Base-by-base conservation (phyloP, 2,113 vertebrate species). In the Pomatorhinus ruficollis region DNA sequence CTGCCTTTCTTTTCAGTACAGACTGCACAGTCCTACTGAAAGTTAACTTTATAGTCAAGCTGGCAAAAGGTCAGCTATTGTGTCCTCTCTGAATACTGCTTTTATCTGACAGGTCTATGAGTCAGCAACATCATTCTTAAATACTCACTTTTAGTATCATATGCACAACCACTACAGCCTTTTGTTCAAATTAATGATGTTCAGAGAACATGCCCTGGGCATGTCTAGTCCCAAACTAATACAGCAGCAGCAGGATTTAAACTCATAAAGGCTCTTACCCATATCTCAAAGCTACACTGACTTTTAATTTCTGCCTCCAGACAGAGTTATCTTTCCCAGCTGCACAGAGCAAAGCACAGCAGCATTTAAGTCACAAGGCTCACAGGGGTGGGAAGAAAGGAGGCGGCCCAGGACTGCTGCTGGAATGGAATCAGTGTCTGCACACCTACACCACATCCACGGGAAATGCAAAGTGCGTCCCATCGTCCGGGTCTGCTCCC, bases 401-500 rank as follows among this genome's bases (percentile, higher is more conserved):
- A 69, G 64, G 45, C 0, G 0, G 33, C 24, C 6, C 61, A 47
- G 70, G 44, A 16, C 13, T 49, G 69, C 77, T 60, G 52, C 69
- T 79, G 68, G 1, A 45, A 45, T 6, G 44, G 60, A 49, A 49
- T 35, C 39, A 5, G 33, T 12, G 39, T 81, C 61, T 92, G 72
- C 65, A 68, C 83, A 80, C 57, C 70, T 25, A 57, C 65, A 23
- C 15, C 69, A 21, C 20, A 12, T 3, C 22, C 18, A 31, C 6
- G 37, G 4, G 4, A 17, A 5, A 39, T 5, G 25, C 39, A 65
- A 39, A 64, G 22, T 3, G 37, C 30, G 50, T 31, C 0, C 3
- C 42, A 11, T 2, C 71, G 87, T 4, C 80, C 1, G 0, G 74
- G 37, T 72, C n/a, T 3, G 44, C n/a, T 84, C 57, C 27, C 89